Conservation (phyloP, 2,113 vertebrate genomes). For the Calcarius ornatus region DNA sequence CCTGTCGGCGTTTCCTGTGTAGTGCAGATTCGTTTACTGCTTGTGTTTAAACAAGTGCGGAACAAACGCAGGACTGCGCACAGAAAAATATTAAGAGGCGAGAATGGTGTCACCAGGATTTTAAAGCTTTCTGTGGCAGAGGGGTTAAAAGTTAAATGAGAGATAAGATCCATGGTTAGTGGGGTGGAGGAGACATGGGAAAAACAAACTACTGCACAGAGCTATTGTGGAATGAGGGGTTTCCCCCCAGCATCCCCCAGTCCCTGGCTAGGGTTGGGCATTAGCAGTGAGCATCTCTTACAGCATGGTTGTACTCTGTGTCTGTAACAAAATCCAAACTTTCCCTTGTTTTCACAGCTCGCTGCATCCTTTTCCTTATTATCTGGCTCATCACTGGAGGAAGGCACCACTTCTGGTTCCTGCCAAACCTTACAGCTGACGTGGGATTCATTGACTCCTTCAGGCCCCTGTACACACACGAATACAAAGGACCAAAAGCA, state of each 20-base stretch:
- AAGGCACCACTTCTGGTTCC: constrained; percentile 98
- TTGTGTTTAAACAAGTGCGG: too few species aligned
- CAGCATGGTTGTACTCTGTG: background rate
- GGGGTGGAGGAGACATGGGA: fast-evolving
- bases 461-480: constrained; percentile 96
- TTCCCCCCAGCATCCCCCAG: fast-evolving
- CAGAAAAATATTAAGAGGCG: background rate
- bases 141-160: background rate
- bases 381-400: constrained; percentile 98
- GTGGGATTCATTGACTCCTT: constrained; percentile 99
- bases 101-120: background rate
- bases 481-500: constrained; percentile 93
- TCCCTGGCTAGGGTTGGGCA: background rate
- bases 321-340: background rate
- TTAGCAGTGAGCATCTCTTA: background rate
- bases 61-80: background rate
- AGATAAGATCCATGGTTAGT: fast-evolving
- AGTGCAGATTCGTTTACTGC: background rate
- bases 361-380: constrained; percentile 96
- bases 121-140: background rate
- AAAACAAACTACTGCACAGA: background rate
- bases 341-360: constrained; percentile 73
- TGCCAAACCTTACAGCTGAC: constrained; percentile 96
- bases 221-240: background rate
- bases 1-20: background rate